These are phyloP conservation scores for Drosophila phalerata DNA, from an alignment of 2,888 invertebrate species.

Conservation along the genomic window DNA sequence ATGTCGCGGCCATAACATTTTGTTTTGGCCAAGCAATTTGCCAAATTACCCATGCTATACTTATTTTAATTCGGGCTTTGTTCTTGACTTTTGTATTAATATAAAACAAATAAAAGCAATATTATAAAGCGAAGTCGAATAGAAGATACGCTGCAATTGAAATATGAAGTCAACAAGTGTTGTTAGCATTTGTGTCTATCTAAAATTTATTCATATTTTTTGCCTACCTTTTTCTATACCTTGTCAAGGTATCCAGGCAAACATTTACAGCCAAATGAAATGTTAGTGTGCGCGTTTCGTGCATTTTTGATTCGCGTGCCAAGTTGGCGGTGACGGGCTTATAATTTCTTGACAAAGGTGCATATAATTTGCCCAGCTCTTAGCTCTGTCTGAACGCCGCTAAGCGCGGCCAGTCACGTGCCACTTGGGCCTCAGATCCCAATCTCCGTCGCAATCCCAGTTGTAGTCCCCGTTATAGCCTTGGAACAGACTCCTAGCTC, in stretches of 20 bases:
- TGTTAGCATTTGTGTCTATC: too few relatives aligned
- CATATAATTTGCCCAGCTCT: slow-evolving; percentile 71
- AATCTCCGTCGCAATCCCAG: not conserved
- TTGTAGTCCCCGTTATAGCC: slow-evolving; percentile 7
- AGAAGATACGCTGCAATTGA: slow-evolving; percentile 12
- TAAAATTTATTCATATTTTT: not conserved
- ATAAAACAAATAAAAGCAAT: slow-evolving; percentile 21
- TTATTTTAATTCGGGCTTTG: slow-evolving; percentile 19
- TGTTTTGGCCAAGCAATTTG: slow-evolving; percentile 60
- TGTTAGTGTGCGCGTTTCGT: slow-evolving; percentile 52
- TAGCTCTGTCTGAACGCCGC: slow-evolving; percentile 36
- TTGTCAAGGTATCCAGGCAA: not conserved
- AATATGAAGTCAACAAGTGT: not conserved
- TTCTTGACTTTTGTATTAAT: slow-evolving; percentile 56
- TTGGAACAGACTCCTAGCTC: slow-evolving; percentile 23
- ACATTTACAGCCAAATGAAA: not conserved
- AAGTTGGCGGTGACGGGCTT: slow-evolving; percentile 65
- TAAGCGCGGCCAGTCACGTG: slow-evolving; percentile 71
- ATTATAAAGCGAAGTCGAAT: not conserved
- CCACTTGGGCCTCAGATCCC: slow-evolving; percentile 26
- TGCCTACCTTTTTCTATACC: too few relatives aligned
- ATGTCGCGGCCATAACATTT: slow-evolving; percentile 60
- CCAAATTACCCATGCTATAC: slow-evolving; percentile 56
- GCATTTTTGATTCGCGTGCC: slow-evolving; percentile 77
- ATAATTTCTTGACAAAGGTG: slow-evolving; percentile 81